A percentile compares a stretch with the other conserved stretches of the same genome.
These are phyloP conservation scores for Notoglanidium macrostoma DNA, from an alignment of 2,797 vertebrate genomes.

Conservation along the genomic window DNA sequence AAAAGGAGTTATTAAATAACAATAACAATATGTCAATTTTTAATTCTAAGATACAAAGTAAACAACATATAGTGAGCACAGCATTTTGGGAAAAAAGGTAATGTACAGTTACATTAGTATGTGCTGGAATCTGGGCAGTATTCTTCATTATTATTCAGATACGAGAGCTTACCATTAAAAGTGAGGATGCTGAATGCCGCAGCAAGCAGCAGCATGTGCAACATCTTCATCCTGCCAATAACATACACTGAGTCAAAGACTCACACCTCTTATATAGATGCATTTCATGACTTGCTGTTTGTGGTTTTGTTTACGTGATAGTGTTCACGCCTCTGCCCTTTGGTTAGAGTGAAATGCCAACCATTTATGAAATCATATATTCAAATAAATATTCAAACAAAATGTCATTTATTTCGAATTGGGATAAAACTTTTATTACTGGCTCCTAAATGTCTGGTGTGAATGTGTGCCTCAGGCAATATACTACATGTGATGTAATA, in stretches of 20 bases:
- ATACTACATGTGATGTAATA: background rate
- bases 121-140: background rate
- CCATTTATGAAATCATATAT: background rate
- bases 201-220: constrained; percentile 22
- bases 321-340: background rate
- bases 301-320: constrained; percentile 8
- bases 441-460: too few species aligned
- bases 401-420: background rate
- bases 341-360: background rate
- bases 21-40: background rate
- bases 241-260: background rate
- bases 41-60: background rate
- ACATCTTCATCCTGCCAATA: constrained; percentile 27
- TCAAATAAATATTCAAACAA: background rate
- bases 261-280: background rate
- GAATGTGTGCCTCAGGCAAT: background rate
- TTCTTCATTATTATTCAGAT: background rate
- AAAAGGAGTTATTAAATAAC: background rate
- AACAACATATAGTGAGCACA: background rate
- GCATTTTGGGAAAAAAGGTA: too few species aligned
- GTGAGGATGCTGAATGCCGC: constrained; percentile 19
- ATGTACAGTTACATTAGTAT: background rate
- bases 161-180: constrained; percentile 22
- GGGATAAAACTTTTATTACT: background rate
- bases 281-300: background rate